These are phyloP conservation scores for Acheta domesticus DNA, from an alignment of 2,888 invertebrate genomes.

Conservation along the genomic window DNA sequence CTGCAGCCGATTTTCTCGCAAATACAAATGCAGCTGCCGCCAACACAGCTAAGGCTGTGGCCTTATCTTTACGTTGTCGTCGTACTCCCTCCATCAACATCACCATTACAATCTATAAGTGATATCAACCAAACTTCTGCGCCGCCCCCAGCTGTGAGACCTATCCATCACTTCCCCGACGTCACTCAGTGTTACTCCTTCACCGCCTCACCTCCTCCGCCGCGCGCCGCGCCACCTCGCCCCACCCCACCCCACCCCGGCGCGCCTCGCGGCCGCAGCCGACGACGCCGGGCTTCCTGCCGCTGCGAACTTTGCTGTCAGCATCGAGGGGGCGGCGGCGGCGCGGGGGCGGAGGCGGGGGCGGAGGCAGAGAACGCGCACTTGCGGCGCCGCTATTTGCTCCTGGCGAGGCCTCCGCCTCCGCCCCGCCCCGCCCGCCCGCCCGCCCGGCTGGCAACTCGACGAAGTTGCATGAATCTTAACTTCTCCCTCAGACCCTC, in stretches of 20 bases:
- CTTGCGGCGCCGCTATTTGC: constrained; percentile 3
- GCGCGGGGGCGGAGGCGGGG: constrained; percentile 27
- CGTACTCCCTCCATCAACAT: no score
- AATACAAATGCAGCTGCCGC: no score
- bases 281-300: not conserved
- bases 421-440: not conserved
- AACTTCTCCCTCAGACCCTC: constrained; percentile 21
- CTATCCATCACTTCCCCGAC: no score
- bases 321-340: constrained; percentile 22
- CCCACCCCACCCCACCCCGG: not conserved
- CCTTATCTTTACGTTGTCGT: no score
- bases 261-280: not conserved
- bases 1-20: no score
- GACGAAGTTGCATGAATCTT: constrained; percentile 18
- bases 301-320: constrained; percentile 18
- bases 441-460: not conserved
- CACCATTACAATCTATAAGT: no score
- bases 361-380: not conserved
- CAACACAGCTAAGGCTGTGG: no score
- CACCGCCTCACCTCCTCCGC: no score
- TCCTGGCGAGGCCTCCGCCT: not conserved
- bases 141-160: no score
- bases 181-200: no score
- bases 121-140: no score
- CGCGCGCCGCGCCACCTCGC: not conserved